Evolutionary conservation across 2,888 invertebrate genomes (phyloP).

Genomic region (Mellilla xanthometata): DNA sequence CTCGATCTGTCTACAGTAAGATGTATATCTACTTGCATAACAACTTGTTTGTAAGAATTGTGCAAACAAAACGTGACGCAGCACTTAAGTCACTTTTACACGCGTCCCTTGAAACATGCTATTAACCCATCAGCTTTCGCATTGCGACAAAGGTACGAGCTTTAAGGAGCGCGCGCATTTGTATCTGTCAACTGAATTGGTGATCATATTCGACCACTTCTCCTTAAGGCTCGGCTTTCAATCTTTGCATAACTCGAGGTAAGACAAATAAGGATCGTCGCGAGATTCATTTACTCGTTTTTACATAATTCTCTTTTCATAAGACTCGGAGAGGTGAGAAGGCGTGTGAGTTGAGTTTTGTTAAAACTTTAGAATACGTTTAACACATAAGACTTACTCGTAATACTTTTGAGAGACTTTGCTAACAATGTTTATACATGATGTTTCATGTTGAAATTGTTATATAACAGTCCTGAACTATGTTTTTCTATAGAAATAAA

Average conservation of each 20-base stretch:
- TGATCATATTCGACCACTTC: slow-evolving; percentile 29
- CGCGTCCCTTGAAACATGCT: slow-evolving; percentile 5
- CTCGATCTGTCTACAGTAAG: no score
- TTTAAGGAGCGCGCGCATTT: slow-evolving; percentile 25
- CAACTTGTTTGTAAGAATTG: slow-evolving; percentile 2
- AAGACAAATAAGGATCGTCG: slow-evolving; percentile 20
- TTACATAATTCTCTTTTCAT: slow-evolving; percentile 7
- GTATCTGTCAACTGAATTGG: slow-evolving; percentile 33
- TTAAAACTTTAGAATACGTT: no score
- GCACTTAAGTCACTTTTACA: slow-evolving; percentile 8
- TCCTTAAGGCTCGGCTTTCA: slow-evolving; percentile 22
- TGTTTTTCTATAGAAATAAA: no score
- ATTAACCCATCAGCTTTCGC: slow-evolving; percentile 18
- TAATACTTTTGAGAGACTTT: no score
- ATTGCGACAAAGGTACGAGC: slow-evolving; percentile 14
- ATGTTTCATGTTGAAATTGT: no score
- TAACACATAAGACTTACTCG: no score
- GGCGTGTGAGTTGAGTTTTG: background rate
- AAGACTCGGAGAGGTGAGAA: slow-evolving; percentile 1
- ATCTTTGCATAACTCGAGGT: slow-evolving; percentile 28
- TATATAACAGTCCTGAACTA: no score
- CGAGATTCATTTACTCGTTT: background rate
- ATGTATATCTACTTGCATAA: no score
- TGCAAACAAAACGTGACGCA: slow-evolving; percentile 1
- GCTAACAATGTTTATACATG: no score